A percentile compares a stretch with the other conserved stretches of the same genome.
phyloP scores from a whole-genome alignment of 2,888 invertebrate genomes.

The Bursaphelenchus okinawaensis region DNA sequence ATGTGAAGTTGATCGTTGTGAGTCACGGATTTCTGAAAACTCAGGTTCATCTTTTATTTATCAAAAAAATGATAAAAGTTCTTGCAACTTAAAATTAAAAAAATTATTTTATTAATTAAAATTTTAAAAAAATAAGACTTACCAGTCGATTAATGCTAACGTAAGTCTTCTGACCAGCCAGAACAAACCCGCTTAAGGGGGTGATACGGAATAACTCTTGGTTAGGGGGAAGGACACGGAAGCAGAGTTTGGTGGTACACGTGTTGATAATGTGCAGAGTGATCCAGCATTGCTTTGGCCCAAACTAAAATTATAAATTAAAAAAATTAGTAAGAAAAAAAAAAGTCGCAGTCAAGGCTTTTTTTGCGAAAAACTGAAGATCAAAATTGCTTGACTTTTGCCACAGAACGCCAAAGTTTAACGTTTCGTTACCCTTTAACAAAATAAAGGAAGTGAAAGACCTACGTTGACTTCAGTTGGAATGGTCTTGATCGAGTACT shows the following conservation, averaged over 20 bases:
- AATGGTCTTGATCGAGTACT: background rate
- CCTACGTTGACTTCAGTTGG: background rate
- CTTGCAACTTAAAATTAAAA: no score
- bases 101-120: no score
- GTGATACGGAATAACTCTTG: background rate
- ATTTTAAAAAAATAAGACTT: no score
- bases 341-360: no score
- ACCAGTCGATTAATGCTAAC: background rate
- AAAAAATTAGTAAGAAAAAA: background rate
- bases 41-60: no score
- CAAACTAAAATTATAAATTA: background rate
- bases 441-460: background rate
- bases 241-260: background rate
- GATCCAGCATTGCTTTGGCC: background rate
- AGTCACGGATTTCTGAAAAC: background rate
- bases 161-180: background rate
- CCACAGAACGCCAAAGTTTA: no score
- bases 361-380: no score
- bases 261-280: background rate
- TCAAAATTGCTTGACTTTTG: no score
- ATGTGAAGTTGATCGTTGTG: background rate
- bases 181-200: background rate
- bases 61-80: no score
- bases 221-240: background rate
- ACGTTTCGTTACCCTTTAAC: no score